Conservation (phyloP, 2,888 invertebrate genomes). For the Aphidius colemani region DNA sequence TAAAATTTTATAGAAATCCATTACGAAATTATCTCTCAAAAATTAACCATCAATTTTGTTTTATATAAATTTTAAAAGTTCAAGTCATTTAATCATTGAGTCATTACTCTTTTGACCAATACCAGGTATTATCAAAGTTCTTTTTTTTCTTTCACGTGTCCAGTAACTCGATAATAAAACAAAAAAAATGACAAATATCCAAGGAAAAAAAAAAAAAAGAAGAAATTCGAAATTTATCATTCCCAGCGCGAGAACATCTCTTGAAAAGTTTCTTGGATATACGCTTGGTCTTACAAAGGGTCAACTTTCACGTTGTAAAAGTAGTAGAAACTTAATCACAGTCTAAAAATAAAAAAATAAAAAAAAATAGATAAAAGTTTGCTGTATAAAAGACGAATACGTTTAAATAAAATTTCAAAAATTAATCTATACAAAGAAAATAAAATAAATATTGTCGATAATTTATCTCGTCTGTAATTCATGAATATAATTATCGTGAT, state of each 20-base stretch:
- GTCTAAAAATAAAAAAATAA: conserved; percentile 40
- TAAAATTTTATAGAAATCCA: too few relatives aligned
- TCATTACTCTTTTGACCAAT: too few relatives aligned
- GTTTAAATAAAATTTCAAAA: conserved; percentile 2
- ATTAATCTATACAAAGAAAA: conserved; percentile 1
- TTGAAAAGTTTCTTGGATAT: conserved; percentile 18
- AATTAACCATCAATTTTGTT: too few relatives aligned
- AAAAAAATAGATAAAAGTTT: conserved; percentile 1
- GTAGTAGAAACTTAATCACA: conserved; percentile 22
- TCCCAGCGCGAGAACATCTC: conserved; percentile 22
- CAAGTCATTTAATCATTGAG: too few relatives aligned
- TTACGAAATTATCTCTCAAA: too few relatives aligned
- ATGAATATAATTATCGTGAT: not conserved
- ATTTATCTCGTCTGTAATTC: not conserved
- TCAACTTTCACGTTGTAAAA: conserved; percentile 20
- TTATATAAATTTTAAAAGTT: too few relatives aligned
- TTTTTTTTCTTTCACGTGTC: too few relatives aligned
- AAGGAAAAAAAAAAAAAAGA: not conserved
- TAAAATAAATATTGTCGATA: not conserved
- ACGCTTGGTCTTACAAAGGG: conserved; percentile 21
- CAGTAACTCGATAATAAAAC: too few relatives aligned
- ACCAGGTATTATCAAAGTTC: too few relatives aligned
- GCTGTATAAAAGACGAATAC: conserved; percentile 8
- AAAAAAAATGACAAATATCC: too few relatives aligned
- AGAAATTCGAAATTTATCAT: conserved; percentile 27